Base-by-base conservation (phyloP, 2,888 invertebrate genomes). In the Mimas tiliae region DNA sequence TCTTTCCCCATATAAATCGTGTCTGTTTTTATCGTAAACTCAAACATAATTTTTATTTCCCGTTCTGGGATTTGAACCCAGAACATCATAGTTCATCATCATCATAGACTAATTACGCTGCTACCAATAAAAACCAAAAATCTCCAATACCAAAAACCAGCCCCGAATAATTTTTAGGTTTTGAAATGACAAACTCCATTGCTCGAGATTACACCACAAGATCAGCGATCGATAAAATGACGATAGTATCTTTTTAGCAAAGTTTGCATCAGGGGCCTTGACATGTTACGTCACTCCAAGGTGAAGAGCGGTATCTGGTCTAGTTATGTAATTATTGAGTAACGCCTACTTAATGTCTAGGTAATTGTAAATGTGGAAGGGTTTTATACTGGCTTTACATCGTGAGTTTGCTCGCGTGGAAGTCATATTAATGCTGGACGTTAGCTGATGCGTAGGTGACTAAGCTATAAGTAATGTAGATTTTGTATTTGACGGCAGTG, bases 231-330 rank as follows among this genome's bases (percentile, higher is more conserved):
- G 51, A 51, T 50, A 64, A 63, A 50, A 63, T 12, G 45, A 47
- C 62, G 42, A 64, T 62, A 42, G 19, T 27, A 65, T 52, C 45
- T n/a, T 66, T 66, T 66, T 66, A 53, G 66, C 62, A 66, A 66
- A 33, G 58, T 63, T 67, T 65, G 67, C 64, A 67, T 58, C 66
- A 68, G 62, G 63, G 68, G 78, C 83, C 82, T 82, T 82, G 82
- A 83, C 78, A 79, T 65, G 53, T 81, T 79, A 81, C 79, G 67
- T 79, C 78, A 82, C 33, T 27, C 45, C 80, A 83, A 84, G 85
- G 85, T 84, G 82, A 84, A 85, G 85, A 85, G 69, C 86, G 81
- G 77, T 76, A 83, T 80, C 83, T 80, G 76, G 81, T 73, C 72
- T 65, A 71, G 63, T 85, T 81, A 82, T 76, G 83, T 84, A 86